Base-by-base conservation (phyloP, 2,888 invertebrate species). In the Saturnia japonica region DNA sequence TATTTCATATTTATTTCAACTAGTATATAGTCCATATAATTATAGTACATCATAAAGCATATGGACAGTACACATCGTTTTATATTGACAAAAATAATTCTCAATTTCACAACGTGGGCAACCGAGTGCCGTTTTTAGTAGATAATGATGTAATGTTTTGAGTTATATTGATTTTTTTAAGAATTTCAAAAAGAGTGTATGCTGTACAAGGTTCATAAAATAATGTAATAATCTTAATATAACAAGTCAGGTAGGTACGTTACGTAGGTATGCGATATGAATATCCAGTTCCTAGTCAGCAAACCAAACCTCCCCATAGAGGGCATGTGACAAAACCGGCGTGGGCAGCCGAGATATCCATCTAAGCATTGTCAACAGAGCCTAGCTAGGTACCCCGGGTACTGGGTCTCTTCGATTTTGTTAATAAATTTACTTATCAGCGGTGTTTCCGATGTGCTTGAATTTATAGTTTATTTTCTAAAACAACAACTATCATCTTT, bases 281-380 rank as follows among this genome's bases (percentile, higher is more conserved):
- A 71, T 28, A 68, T 68, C 34, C 22, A 45, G n/a, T 68, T 47
- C 34, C 45, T 22, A 70, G 54, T 60, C 28, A 60, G 57, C 67
- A 25, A 57, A 67, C 40, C 70, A 60, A 68, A 68, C 71, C 64
- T 40, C 25, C 42, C 28, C 64, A 71, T 66, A 69, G 45, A 60
- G 69, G 68, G 51, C 69, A 43, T 70, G 75, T 68, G 68, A 81
- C 82, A 77, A 77, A 78, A 74, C 77, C 72, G 69, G 74, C 81
- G 81, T 83, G 79, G 83, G 79, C 72, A 76, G 43, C 70, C 28
- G 42, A 66, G 83, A 83, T 83, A 81, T 68, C 47, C 71, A 83
- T 83, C 83, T 74, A 74, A 73, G 77, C 74, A 82, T 83, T 83
- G 84, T 83, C 74, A 74, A 75, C 76, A 77, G 70, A 64, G 68